Percentiles rank a stretch among this genome's conserved stretches.
Conservation (phyloP, 2,113 vertebrate genomes). For the Junco hyemalis region DNA sequence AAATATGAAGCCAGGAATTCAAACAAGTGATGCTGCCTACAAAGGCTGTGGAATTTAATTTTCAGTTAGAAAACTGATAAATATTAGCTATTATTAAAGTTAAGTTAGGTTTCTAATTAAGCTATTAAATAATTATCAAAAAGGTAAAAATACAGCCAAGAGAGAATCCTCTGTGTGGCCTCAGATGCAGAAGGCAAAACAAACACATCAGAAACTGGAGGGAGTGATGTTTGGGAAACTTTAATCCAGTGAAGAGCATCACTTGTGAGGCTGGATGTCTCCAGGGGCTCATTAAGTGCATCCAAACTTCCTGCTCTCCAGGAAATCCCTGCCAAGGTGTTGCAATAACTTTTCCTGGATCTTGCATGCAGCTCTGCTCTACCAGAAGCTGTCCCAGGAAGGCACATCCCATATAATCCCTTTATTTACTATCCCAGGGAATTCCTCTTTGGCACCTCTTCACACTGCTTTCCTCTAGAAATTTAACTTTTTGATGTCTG, state of each 20-base stretch:
- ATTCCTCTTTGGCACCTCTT: background rate
- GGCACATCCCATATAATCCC: background rate
- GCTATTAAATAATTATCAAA: background rate
- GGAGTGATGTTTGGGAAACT: background rate
- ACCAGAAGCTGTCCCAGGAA: background rate
- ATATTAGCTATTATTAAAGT: background rate
- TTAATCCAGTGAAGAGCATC: background rate
- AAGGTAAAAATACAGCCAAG: fast-evolving
- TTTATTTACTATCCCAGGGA: background rate
- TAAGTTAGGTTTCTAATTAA: background rate
- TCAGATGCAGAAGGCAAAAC: background rate
- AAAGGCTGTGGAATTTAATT: background rate
- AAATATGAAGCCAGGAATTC: background rate
- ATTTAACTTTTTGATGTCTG: no score
- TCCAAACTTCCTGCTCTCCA: background rate
- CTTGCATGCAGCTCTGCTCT: fast-evolving
- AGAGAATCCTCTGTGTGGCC: background rate
- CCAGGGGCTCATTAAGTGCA: background rate
- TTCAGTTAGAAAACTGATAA: background rate
- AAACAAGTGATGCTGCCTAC: background rate
- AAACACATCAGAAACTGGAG: background rate
- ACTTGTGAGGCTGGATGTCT: background rate
- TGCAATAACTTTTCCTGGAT: background rate
- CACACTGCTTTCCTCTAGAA: fast-evolving
- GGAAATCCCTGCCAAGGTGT: background rate